A percentile compares a stretch with the other conserved stretches of the same genome.
These are phyloP conservation scores for Drusus annulatus DNA, from an alignment of 1,140 invertebrate genomes.

Conservation along the genomic window DNA sequence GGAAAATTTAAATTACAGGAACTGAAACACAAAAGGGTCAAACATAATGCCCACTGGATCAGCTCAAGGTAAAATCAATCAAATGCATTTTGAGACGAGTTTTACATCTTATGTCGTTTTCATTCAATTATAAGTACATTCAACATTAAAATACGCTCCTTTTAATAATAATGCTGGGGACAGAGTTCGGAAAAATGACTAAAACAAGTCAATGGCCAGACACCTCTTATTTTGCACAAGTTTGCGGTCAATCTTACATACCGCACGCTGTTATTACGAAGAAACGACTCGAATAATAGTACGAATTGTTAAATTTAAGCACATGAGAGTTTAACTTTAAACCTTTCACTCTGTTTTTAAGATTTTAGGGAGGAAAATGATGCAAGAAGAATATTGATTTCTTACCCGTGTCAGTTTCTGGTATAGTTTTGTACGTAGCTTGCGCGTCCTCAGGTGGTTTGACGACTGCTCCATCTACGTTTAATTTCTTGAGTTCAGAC, in stretches of 20 bases:
- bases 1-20: no score
- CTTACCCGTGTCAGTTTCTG: conserved; percentile 74
- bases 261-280: no score
- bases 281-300: no score
- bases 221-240: not conserved
- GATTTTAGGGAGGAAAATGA: conserved; percentile 26
- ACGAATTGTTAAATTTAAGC: no score
- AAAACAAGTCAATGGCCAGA: not conserved
- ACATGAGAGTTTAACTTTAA: not conserved
- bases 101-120: not conserved
- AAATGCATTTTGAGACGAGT: not conserved
- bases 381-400: conserved; percentile 53
- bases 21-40: no score
- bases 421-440: conserved; percentile 74
- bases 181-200: not conserved
- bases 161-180: not conserved
- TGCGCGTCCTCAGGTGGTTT: conserved; percentile 64
- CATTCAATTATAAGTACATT: no score
- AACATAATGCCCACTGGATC: not conserved
- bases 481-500: conserved; percentile 67
- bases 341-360: not conserved
- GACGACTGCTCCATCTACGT: conserved; percentile 67
- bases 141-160: not conserved
- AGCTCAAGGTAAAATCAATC: not conserved
- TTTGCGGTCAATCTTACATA: no score